Conservation (phyloP, 1,140 invertebrate species). For the Drosophila nebulosa region DNA sequence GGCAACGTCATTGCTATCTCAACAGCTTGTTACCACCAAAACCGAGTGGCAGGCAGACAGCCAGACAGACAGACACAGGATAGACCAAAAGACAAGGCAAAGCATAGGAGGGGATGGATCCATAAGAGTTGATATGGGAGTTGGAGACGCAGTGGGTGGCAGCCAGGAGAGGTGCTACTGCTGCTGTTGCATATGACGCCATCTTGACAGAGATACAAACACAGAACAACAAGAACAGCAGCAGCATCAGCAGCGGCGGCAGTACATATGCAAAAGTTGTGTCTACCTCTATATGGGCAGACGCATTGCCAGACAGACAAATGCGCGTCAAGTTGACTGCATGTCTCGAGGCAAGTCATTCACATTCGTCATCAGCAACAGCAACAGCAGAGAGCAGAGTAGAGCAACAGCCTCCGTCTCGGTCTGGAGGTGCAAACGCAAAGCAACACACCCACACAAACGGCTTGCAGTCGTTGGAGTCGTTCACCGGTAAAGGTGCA, state of each 20-base stretch:
- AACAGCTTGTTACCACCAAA: constrained; percentile 64
- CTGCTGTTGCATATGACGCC: constrained; percentile 65
- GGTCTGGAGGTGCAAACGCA: constrained; percentile 61
- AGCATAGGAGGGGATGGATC: not conserved
- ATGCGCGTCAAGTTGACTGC: constrained; percentile 78
- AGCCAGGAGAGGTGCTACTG: constrained; percentile 21
- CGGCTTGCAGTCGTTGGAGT: constrained; percentile 49
- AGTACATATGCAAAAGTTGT: constrained; percentile 41
- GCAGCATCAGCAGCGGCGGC: constrained; percentile 48
- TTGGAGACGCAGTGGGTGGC: not conserved
- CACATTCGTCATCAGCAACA: constrained; percentile 68
- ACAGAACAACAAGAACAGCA: constrained; percentile 23
- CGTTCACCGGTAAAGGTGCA: constrained; percentile 45
- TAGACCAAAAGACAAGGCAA: not conserved
- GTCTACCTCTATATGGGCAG: constrained; percentile 57
- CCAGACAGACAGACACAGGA: not conserved
- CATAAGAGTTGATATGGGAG: not conserved
- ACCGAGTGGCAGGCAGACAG: constrained; percentile 13
- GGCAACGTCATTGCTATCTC: constrained; percentile 74
- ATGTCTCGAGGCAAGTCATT: constrained; percentile 78
- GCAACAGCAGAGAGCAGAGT: constrained; percentile 27
- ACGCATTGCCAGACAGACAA: constrained; percentile 78
- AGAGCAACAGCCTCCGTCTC: constrained; percentile 4
- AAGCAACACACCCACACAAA: constrained; percentile 58
- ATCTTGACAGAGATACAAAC: constrained; percentile 63